phyloP scores from a whole-genome alignment of 2,797 vertebrate genomes.

The Emydoidea blandingii region DNA sequence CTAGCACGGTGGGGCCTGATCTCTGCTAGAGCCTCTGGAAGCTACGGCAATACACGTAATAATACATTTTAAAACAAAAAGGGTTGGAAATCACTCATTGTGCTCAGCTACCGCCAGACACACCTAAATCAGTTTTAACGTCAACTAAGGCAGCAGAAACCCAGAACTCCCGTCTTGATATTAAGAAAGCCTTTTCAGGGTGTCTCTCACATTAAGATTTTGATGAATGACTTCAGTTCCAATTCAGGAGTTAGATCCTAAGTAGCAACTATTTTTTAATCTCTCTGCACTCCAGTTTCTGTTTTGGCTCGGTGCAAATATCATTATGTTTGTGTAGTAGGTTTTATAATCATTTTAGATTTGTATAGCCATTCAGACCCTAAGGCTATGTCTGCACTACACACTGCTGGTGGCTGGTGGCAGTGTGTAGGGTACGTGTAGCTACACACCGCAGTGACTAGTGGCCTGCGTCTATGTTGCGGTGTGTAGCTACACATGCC shows the following conservation, averaged over 20 bases:
- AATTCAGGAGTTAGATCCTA: neutral
- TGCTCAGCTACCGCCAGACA: slow-evolving; percentile 36
- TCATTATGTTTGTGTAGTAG: rapidly evolving
- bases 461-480: neutral
- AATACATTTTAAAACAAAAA: neutral
- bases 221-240: slow-evolving; percentile 20
- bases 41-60: neutral
- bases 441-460: neutral
- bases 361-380: neutral
- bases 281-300: neutral
- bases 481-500: too few species aligned
- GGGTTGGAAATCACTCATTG: neutral
- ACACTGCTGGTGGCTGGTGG: neutral
- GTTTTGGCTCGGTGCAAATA: neutral
- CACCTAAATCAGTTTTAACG: slow-evolving; percentile 63
- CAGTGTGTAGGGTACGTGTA: too few species aligned
- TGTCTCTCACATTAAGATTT: slow-evolving; percentile 14
- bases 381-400: neutral
- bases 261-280: neutral
- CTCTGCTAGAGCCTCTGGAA: neutral
- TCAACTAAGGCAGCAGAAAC: neutral
- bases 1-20: neutral
- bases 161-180: neutral
- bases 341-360: neutral
- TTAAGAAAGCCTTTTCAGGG: slow-evolving; percentile 33